Evolutionary conservation across 2,888 invertebrate genomes (phyloP).

Genomic region (Tetranychus truncatus): DNA sequence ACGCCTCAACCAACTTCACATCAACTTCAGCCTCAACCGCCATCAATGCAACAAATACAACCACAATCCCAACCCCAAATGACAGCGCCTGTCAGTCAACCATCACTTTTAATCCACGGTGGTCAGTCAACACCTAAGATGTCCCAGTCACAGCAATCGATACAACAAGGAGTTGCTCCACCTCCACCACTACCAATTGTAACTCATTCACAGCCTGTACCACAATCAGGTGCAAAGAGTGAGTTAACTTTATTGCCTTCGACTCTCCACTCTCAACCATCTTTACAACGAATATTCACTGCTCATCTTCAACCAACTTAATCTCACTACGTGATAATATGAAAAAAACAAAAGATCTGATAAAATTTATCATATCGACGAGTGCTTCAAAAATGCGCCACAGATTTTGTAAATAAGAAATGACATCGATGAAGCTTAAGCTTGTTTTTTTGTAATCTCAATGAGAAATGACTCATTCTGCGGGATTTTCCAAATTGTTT

Average conservation of each 20-base stretch:
- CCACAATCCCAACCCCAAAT: background rate
- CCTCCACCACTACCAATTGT: background rate
- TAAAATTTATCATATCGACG: background rate
- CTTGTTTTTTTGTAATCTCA: no score
- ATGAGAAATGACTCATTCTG: no score
- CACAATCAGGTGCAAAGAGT: background rate
- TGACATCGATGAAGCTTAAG: background rate
- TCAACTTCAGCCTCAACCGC: constrained; percentile 17
- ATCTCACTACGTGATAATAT: background rate
- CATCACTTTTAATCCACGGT: background rate
- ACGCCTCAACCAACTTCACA: constrained; percentile 17
- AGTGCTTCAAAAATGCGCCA: no score
- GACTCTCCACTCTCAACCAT: background rate
- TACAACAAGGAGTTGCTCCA: background rate
- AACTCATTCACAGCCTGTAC: background rate
- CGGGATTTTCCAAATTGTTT: no score
- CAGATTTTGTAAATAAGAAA: background rate
- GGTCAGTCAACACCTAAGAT: background rate
- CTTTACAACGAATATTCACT: background rate
- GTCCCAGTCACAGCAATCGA: background rate
- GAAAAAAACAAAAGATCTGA: background rate
- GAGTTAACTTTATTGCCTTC: background rate
- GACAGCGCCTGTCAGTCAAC: background rate
- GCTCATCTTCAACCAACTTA: background rate
- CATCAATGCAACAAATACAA: constrained; percentile 14